These are phyloP conservation scores for Dasypus novemcinctus DNA, from an alignment of 2,113 vertebrate species.

Conservation along the genomic window DNA sequence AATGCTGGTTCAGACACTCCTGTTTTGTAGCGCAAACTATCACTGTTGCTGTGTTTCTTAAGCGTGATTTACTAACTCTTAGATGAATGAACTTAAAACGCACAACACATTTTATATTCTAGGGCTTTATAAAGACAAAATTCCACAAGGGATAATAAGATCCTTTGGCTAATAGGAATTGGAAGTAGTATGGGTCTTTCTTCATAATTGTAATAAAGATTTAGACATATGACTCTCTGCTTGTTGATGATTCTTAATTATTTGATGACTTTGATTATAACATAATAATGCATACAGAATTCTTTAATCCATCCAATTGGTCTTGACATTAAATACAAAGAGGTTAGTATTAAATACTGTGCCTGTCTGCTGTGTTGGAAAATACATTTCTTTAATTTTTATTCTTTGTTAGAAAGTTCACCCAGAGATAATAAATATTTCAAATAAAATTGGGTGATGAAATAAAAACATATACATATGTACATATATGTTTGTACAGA, in stretches of 20 bases:
- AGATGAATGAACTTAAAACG: constrained; percentile 80
- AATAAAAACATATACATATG: constrained; percentile 3
- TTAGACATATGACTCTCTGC: constrained; percentile 55
- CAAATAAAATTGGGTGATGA: constrained; percentile 72
- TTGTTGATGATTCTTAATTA: constrained; percentile 73
- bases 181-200: constrained; percentile 78
- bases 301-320: constrained; percentile 75
- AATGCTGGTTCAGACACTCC: constrained; percentile 45
- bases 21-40: constrained; percentile 71
- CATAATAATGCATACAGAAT: constrained; percentile 63
- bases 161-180: constrained; percentile 76
- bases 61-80: constrained; percentile 73
- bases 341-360: constrained; percentile 74
- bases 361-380: constrained; percentile 71
- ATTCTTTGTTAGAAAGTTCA: constrained; percentile 73
- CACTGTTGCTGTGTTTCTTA: constrained; percentile 65
- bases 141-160: constrained; percentile 80
- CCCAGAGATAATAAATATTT: constrained; percentile 77
- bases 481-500: constrained; percentile 56
- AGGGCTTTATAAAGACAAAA: constrained; percentile 80
- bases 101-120: constrained; percentile 78
- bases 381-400: constrained; percentile 60
- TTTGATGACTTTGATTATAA: constrained; percentile 73
- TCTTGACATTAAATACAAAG: constrained; percentile 73
- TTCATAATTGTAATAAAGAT: constrained; percentile 77